Evolutionary conservation across 2,797 vertebrate species (phyloP).

Genomic region (Naso thynnoides): DNA sequence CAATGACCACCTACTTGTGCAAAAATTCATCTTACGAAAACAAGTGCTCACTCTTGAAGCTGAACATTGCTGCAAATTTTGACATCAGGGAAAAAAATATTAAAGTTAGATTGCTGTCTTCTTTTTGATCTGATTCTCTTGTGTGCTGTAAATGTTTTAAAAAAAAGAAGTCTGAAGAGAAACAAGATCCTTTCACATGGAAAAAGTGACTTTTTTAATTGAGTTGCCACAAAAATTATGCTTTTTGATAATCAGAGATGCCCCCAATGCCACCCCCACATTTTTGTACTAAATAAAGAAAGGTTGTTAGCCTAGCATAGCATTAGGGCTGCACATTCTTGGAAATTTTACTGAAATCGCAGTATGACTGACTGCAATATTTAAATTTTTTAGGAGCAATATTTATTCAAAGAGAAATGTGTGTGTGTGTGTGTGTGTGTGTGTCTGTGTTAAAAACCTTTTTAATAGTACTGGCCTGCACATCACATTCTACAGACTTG

Average conservation of each 20-base stretch:
- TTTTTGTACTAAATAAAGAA: not conserved
- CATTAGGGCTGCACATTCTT: too few species aligned
- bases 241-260: not conserved
- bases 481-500: too few species aligned
- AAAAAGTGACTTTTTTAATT: constrained; percentile 5
- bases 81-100: constrained; percentile 8
- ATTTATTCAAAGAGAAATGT: too few species aligned
- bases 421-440: too few species aligned
- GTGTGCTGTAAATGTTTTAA: not conserved
- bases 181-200: not conserved
- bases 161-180: too few species aligned
- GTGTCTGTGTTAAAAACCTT: too few species aligned
- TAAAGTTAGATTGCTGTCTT: constrained; percentile 19
- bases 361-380: too few species aligned
- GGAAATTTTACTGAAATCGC: too few species aligned
- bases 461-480: too few species aligned
- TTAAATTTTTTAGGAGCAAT: too few species aligned
- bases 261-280: not conserved
- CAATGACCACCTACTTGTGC: constrained; percentile 45
- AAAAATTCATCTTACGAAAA: constrained; percentile 7
- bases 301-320: not conserved
- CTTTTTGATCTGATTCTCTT: constrained; percentile 14
- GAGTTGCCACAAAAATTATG: not conserved
- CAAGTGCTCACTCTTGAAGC: constrained; percentile 46
- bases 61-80: constrained; percentile 22